Base-by-base conservation (phyloP, 2,797 vertebrate species). In the Ambastaia sidthimunki region DNA sequence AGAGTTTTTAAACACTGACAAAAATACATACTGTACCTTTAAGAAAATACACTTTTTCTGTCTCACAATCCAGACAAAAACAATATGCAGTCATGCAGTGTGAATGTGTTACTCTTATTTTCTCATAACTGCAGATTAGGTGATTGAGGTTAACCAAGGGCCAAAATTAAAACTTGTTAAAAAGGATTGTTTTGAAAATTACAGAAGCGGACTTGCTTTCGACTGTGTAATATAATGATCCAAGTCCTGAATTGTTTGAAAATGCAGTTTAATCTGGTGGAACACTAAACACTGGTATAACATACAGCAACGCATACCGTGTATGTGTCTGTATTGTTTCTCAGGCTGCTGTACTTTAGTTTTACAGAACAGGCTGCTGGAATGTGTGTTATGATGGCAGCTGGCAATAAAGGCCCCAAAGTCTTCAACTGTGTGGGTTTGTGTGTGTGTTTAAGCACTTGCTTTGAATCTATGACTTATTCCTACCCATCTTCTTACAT, bases 61-160 rank as follows among this genome's bases (percentile, higher is more conserved):
- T 68, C 47, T 80, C 70, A 34, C 11, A 11, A 83, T 78, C 72
- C 65, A 74, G 50, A 60, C 65, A 50, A 62, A 74, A 73, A 37
- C 41, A 73, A 69, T 72, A 66, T 21, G 13, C 34, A 80, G 31
- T 15, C 59, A 63, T 54, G 60, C 34, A 65, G 55, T 65, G 28
- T 54, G 19, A 59, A n/a, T 12, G 15, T 21, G 62, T 71, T 11
- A 37, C 48, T 74, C 55, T 37, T 31, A 37, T 75, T 65, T 57
- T 76, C 66, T 74, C 80, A 74, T 59, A 74, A 70, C 44, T 72
- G 63, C 57, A 68, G 44, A 74, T 69, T 74, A 78, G 65, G 78
- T 85, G 84, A 74, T 73, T 81, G 84, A 81, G 84, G 84, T 85
- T 85, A 85, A 85, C 84, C 78, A 78, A 73, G 52, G 71, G 71